These are phyloP conservation scores for Vidua macroura DNA, from an alignment of 2,113 vertebrate species.

Conservation along the genomic window DNA sequence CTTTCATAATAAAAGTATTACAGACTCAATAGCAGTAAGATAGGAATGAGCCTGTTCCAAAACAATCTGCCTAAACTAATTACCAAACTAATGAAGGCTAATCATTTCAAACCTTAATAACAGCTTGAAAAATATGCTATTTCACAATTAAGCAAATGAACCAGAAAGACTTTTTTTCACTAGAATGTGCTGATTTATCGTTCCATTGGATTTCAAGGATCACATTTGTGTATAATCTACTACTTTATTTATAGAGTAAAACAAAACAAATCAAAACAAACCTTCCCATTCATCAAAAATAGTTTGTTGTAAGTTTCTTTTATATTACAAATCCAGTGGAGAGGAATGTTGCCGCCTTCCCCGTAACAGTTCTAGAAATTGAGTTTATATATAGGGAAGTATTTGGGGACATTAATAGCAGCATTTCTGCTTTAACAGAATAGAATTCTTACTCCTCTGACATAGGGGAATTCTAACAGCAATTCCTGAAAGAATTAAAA, in stretches of 20 bases:
- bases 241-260: not conserved
- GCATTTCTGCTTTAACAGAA: not conserved
- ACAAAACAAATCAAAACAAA: not conserved
- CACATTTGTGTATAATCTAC: not conserved
- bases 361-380: not conserved
- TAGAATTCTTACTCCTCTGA: not conserved
- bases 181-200: not conserved
- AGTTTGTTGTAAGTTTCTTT: not conserved
- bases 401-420: not conserved
- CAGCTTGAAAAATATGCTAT: constrained; percentile 29
- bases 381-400: not conserved
- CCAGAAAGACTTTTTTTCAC: not conserved
- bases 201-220: not conserved
- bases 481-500: not conserved
- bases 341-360: not conserved
- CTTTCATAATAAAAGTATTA: not conserved
- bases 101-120: constrained; percentile 47
- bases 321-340: not conserved
- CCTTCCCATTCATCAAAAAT: not conserved
- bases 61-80: constrained; percentile 58
- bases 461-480: not conserved
- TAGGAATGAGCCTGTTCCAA: not conserved
- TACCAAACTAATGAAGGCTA: constrained; percentile 44
- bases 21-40: not conserved
- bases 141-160: constrained; percentile 44